Evolutionary conservation across 2,113 vertebrate species (phyloP).

Genomic region (Hystrix brachyura): DNA sequence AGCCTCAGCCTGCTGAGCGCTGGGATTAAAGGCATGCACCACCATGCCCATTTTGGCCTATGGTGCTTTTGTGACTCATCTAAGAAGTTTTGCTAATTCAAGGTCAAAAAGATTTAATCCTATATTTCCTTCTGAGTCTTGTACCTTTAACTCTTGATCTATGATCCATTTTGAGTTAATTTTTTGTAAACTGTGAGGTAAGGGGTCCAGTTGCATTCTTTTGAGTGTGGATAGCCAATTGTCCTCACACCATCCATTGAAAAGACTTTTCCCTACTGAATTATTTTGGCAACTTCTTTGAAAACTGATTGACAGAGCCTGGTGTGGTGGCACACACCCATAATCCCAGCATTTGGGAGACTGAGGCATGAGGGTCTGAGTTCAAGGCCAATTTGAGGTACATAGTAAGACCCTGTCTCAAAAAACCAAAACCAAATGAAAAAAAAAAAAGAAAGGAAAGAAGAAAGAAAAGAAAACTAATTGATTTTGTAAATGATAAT

Average conservation of each 20-base stretch:
- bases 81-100: slow-evolving; percentile 44
- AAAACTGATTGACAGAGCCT: neutral
- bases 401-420: neutral
- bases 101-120: slow-evolving; percentile 19
- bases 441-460: neutral
- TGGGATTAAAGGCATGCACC: no score
- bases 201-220: neutral
- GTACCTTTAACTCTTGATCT: neutral
- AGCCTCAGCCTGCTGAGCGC: neutral
- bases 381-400: neutral
- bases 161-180: neutral
- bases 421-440: neutral
- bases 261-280: neutral
- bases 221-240: neutral
- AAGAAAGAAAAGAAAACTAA: neutral
- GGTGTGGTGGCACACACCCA: neutral
- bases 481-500: neutral
- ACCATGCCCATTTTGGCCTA: neutral
- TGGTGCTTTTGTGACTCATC: neutral
- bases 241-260: neutral
- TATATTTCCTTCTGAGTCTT: slow-evolving; percentile 5
- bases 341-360: neutral
- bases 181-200: neutral
- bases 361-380: neutral
- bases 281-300: slow-evolving; percentile 17